Percentiles rank a stretch among this genome's conserved stretches.
Conservation (phyloP, 2,113 vertebrate species). For the Crotalus tigris region DNA sequence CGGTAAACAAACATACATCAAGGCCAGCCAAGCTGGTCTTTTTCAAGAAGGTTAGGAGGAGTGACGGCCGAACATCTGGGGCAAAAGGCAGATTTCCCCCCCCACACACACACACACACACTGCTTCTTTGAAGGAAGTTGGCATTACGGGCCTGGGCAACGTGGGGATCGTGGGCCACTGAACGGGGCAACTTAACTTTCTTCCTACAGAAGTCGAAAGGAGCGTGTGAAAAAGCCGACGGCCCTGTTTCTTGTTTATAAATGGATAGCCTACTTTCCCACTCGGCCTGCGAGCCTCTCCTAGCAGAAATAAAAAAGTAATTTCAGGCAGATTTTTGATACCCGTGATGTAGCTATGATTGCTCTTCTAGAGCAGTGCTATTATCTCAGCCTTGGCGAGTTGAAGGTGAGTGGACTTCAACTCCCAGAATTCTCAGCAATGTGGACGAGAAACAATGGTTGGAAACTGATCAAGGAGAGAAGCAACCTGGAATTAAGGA, state of each 20-base stretch:
- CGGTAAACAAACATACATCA: background rate
- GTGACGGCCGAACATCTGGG: background rate
- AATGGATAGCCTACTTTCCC: background rate
- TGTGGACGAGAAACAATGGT: too few relatives aligned
- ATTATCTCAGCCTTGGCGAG: too few relatives aligned
- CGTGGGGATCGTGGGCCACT: background rate
- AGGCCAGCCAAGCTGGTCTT: background rate
- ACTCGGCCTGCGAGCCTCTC: background rate
- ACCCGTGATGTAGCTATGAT: too few relatives aligned
- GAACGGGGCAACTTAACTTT: background rate
- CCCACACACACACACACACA: too few relatives aligned
- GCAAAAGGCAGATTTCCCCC: background rate
- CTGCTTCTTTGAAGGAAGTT: background rate
- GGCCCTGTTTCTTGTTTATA: background rate
- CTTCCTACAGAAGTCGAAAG: too few relatives aligned
- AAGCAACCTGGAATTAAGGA: too few relatives aligned
- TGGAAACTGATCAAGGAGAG: too few relatives aligned
- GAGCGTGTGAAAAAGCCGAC: too few relatives aligned
- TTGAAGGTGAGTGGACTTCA: too few relatives aligned
- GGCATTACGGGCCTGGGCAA: background rate
- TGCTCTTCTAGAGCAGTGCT: background rate
- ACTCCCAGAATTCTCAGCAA: too few relatives aligned
- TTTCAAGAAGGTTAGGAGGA: background rate
- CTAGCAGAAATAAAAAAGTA: background rate
- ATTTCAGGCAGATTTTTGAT: background rate